A percentile compares a stretch with the other conserved stretches of the same genome.
These are phyloP conservation scores for Dasypolia templi DNA, from an alignment of 2,888 invertebrate genomes.

Conservation along the genomic window DNA sequence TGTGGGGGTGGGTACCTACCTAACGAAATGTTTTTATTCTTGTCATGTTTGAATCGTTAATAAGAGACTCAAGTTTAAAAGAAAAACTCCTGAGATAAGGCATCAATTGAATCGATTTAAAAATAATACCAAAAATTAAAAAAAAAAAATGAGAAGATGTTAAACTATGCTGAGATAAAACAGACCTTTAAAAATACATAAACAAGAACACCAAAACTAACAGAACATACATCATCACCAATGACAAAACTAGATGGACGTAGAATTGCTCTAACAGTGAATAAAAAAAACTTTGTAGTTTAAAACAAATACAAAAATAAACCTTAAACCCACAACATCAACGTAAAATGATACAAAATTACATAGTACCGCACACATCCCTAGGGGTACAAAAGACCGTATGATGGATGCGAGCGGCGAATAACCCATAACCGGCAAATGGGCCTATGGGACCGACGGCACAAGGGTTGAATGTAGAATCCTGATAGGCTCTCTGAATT, in stretches of 20 bases:
- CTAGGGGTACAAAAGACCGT: slow-evolving; percentile 48
- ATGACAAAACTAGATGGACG: background rate
- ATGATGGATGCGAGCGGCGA: slow-evolving; percentile 58
- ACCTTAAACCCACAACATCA: slow-evolving; percentile 44
- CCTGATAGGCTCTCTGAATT: slow-evolving; percentile 44
- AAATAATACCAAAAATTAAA: too few relatives aligned
- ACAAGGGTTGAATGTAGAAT: slow-evolving; percentile 44
- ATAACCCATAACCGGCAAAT: slow-evolving; percentile 60
- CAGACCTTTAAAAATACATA: too few relatives aligned
- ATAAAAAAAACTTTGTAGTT: background rate
- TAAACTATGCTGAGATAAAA: too few relatives aligned
- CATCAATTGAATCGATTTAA: too few relatives aligned
- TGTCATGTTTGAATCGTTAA: background rate
- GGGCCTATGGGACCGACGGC: slow-evolving; percentile 61
- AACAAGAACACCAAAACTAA: background rate
- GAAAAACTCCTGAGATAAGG: background rate
- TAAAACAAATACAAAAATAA: slow-evolving; percentile 5
- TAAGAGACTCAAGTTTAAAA: background rate
- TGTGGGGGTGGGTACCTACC: background rate
- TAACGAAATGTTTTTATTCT: background rate
- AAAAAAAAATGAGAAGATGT: too few relatives aligned
- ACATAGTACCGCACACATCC: slow-evolving; percentile 52
- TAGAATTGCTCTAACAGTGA: background rate
- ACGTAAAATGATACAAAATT: slow-evolving; percentile 57
- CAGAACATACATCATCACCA: background rate